phyloP scores from a whole-genome alignment of 1,140 invertebrate species.

The Tetranychus cinnabarinus region DNA sequence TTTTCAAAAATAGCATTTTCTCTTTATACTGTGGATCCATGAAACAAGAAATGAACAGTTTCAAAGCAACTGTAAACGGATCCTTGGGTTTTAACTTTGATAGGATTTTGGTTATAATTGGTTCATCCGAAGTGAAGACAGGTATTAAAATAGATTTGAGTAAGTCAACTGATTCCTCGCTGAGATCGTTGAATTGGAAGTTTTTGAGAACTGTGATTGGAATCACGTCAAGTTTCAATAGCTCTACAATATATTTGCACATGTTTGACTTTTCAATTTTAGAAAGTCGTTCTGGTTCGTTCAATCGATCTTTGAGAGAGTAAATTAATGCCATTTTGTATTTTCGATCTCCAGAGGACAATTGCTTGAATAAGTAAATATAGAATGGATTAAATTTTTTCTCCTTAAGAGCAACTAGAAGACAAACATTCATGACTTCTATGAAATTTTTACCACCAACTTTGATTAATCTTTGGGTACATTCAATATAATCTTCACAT shows the following conservation, averaged over 20 bases:
- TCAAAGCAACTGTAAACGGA: conserved; percentile 5
- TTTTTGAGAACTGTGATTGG: conserved; percentile 8
- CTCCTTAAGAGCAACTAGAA: conserved; percentile 9
- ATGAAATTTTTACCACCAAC: conserved; percentile 4
- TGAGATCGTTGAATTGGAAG: conserved; percentile 5
- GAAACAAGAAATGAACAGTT: conserved; percentile 8
- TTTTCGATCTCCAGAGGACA: conserved; percentile 6
- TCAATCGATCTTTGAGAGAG: background rate
- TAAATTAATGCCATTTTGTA: conserved; percentile 8
- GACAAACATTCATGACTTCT: conserved; percentile 7
- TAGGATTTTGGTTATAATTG: background rate
- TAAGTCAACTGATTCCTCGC: conserved; percentile 2
- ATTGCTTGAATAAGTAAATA: conserved; percentile 5
- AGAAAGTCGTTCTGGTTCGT: background rate
- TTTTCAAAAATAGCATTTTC: too few relatives aligned
- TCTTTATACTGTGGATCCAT: background rate
- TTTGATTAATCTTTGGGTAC: background rate
- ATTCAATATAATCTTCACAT: conserved; percentile 8
- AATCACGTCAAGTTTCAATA: conserved; percentile 5
- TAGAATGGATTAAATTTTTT: conserved; percentile 11
- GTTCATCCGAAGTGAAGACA: background rate
- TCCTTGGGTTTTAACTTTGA: conserved; percentile 8
- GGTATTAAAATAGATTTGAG: background rate
- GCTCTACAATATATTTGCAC: background rate
- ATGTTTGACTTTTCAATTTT: background rate